Conservation (phyloP, 2,888 invertebrate genomes). For the Eupeodes latifasciatus region DNA sequence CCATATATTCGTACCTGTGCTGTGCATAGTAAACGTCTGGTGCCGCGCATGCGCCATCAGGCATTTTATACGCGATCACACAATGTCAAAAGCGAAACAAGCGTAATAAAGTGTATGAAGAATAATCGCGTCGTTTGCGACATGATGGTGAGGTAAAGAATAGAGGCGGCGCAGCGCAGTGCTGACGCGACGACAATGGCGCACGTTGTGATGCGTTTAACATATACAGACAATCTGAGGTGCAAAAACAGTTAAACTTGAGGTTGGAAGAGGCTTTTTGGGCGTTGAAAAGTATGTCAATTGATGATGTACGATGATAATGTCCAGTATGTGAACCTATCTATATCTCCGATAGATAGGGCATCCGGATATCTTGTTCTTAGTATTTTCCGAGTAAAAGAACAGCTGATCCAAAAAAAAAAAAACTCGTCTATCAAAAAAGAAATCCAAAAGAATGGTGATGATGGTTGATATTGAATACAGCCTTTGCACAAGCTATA, state of each 20-base stretch:
- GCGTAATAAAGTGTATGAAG: constrained; percentile 68
- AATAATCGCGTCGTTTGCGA: constrained; percentile 53
- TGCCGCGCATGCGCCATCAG: constrained; percentile 39
- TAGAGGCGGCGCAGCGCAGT: background rate
- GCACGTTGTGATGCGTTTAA: constrained; percentile 46
- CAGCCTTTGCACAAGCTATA: too few species aligned
- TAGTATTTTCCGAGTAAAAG: too few species aligned
- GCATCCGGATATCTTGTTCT: too few species aligned
- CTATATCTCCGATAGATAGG: too few species aligned
- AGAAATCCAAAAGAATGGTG: too few species aligned
- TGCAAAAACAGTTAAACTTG: constrained; percentile 54
- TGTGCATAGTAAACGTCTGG: constrained; percentile 20
- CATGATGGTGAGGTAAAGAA: background rate
- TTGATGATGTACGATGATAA: constrained; percentile 15
- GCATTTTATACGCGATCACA: constrained; percentile 42
- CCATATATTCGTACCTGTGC: background rate
- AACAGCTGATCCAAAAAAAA: too few species aligned
- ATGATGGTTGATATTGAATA: too few species aligned
- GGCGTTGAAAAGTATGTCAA: constrained; percentile 59
- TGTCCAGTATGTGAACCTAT: background rate
- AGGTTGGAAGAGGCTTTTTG: constrained; percentile 43
- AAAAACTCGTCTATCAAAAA: too few species aligned
- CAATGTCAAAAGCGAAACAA: constrained; percentile 58
- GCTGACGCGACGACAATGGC: background rate
- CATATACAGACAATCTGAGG: constrained; percentile 8